Evolutionary conservation across 2,888 invertebrate genomes (phyloP).

Genomic region (Melanophora roralis): DNA sequence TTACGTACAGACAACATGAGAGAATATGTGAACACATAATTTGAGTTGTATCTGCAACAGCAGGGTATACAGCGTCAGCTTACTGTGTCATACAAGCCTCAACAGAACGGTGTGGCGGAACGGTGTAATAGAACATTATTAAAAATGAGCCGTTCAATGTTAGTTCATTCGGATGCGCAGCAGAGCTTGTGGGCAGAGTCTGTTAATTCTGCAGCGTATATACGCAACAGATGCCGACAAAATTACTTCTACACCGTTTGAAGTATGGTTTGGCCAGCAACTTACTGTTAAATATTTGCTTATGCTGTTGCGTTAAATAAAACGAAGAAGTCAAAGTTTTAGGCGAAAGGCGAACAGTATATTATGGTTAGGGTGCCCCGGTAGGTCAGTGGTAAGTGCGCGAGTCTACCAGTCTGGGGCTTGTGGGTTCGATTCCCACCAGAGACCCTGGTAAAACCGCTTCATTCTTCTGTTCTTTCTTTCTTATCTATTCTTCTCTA

Average conservation of each 20-base stretch:
- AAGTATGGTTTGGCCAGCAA: conserved; percentile 49
- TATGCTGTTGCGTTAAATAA: conserved; percentile 49
- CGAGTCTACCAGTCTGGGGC: no score
- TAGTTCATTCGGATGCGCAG: conserved; percentile 27
- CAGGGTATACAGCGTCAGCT: conserved; percentile 58
- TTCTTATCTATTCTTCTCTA: no score
- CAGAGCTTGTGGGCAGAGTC: conserved; percentile 56
- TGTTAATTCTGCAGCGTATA: conserved; percentile 53
- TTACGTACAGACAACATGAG: no score
- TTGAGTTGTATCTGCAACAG: no score
- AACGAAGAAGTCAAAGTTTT: conserved; percentile 44
- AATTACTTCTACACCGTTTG: conserved; percentile 42
- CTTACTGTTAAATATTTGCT: conserved; percentile 51
- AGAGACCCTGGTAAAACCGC: no score
- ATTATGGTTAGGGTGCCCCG: conserved; percentile 59
- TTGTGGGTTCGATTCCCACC: no score
- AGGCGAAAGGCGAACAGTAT: conserved; percentile 49
- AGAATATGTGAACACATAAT: no score
- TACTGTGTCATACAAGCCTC: conserved; percentile 51
- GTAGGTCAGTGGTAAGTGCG: no score
- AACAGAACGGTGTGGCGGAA: conserved; percentile 54
- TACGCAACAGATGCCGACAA: conserved; percentile 57
- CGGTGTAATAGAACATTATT: conserved; percentile 45
- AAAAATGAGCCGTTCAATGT: conserved; percentile 57
- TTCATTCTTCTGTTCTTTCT: no score